Conservation (phyloP, 2,113 vertebrate genomes). For the Dermatemys mawii region DNA sequence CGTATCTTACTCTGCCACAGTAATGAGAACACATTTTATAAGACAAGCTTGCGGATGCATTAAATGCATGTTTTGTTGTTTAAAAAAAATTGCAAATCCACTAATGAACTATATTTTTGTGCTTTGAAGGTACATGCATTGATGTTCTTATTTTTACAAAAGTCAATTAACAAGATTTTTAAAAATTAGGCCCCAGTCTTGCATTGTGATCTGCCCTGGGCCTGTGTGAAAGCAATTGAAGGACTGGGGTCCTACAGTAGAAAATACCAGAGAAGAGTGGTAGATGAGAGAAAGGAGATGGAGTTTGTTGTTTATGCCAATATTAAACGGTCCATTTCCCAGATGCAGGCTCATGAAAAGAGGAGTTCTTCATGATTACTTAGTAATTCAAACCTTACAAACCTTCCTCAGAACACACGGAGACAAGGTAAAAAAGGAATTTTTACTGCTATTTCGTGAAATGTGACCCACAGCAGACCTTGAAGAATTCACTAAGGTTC, state of each 20-base stretch:
- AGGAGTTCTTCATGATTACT: constrained; percentile 65
- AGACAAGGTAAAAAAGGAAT: constrained; percentile 65
- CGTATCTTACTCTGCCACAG: background rate
- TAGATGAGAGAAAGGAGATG: constrained; percentile 29
- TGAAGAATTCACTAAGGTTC: constrained; percentile 72
- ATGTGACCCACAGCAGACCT: constrained; percentile 70
- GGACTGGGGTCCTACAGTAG: background rate
- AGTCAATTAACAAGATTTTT: background rate
- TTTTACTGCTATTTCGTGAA: constrained; percentile 71
- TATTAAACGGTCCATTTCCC: constrained; percentile 62
- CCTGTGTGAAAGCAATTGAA: background rate
- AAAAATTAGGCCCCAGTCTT: background rate
- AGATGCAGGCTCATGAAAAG: constrained; percentile 62
- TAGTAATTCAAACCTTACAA: constrained; percentile 67
- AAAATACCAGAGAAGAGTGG: constrained; percentile 23
- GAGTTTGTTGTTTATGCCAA: constrained; percentile 59
- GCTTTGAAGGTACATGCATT: background rate
- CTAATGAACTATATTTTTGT: background rate
- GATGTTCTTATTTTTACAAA: background rate
- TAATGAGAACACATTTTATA: background rate
- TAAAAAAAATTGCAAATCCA: background rate
- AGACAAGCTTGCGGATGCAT: background rate
- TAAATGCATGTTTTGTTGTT: background rate
- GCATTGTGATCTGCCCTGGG: background rate
- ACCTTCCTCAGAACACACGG: constrained; percentile 43